A percentile compares a stretch with the other conserved stretches of the same genome.
Evolutionary conservation across 2,888 invertebrate species (phyloP).

Genomic region (Chrysotoxum bicinctum): DNA sequence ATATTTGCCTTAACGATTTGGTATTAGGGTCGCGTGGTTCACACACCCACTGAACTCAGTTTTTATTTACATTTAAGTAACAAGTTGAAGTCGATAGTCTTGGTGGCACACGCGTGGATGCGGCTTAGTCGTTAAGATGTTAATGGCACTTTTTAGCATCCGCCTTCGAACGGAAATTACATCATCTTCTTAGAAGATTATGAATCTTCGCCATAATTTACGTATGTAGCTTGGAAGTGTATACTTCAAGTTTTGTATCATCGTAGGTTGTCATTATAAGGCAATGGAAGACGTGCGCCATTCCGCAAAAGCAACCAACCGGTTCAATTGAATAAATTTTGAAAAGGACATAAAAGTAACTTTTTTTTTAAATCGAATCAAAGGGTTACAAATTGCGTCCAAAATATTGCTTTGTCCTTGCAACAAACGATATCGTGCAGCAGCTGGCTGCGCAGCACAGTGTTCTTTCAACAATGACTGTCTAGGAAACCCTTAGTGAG

Average conservation of each 20-base stretch:
- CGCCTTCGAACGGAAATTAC: slow-evolving; percentile 19
- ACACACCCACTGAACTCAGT: slow-evolving; percentile 9
- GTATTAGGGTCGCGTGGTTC: slow-evolving; percentile 20
- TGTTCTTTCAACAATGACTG: slow-evolving; percentile 28
- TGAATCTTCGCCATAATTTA: not conserved
- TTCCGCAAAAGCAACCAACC: not conserved
- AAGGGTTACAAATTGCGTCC: slow-evolving; percentile 9
- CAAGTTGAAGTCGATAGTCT: slow-evolving; percentile 32
- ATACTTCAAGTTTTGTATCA: not conserved
- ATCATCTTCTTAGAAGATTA: slow-evolving; percentile 1
- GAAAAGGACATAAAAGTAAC: not conserved
- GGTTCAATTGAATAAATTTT: not conserved
- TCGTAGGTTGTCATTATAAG: not conserved
- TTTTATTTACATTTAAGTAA: slow-evolving; percentile 15
- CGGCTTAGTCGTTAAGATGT: not conserved
- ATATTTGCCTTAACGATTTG: not conserved
- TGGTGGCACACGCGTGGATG: slow-evolving; percentile 57
- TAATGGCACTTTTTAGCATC: slow-evolving; percentile 1
- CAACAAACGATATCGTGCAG: slow-evolving; percentile 1
- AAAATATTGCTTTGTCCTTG: slow-evolving; percentile 30
- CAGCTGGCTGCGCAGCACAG: slow-evolving; percentile 63
- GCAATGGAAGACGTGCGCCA: not conserved
- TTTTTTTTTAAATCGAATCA: not conserved
- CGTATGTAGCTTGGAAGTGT: not conserved
- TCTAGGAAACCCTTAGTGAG: not conserved